Conservation (phyloP, 2,888 invertebrate genomes). For the Auanema freiburgensis region DNA sequence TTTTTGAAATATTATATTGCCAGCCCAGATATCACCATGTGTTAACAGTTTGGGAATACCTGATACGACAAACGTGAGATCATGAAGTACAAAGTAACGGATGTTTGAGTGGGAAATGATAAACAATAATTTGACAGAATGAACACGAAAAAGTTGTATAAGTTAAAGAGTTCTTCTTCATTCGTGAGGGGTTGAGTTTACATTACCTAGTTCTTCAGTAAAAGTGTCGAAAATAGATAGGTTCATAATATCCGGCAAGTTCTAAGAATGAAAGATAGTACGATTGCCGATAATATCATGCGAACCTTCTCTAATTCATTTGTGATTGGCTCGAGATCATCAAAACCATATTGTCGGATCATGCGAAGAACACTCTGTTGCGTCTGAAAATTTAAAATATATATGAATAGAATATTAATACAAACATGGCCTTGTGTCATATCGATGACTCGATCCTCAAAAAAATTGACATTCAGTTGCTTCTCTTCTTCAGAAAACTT, state of each 20-base stretch:
- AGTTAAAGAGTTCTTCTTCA: too few relatives aligned
- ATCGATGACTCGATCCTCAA: constrained; percentile 4
- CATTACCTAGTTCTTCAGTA: background rate
- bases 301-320: constrained; percentile 9
- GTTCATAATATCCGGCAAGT: background rate
- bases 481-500: constrained; percentile 13
- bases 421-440: background rate
- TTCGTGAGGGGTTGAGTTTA: too few relatives aligned
- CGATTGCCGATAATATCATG: too few relatives aligned
- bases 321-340: constrained; percentile 1
- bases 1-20: constrained; percentile 31
- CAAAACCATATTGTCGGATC: constrained; percentile 4
- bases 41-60: constrained; percentile 27
- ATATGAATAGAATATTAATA: constrained; percentile 1
- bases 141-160: too few relatives aligned
- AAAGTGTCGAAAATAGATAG: background rate
- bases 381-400: constrained; percentile 1
- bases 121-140: too few relatives aligned
- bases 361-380: constrained; percentile 4
- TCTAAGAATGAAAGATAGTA: background rate
- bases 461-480: constrained; percentile 9
- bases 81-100: background rate
- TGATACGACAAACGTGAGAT: background rate
- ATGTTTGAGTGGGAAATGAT: background rate
- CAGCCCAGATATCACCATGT: constrained; percentile 40